Evolutionary conservation across 2,113 vertebrate genomes (phyloP), one percentile per base, ranked within the genome.

Genomic region (Rhinoderma darwinii): DNA sequence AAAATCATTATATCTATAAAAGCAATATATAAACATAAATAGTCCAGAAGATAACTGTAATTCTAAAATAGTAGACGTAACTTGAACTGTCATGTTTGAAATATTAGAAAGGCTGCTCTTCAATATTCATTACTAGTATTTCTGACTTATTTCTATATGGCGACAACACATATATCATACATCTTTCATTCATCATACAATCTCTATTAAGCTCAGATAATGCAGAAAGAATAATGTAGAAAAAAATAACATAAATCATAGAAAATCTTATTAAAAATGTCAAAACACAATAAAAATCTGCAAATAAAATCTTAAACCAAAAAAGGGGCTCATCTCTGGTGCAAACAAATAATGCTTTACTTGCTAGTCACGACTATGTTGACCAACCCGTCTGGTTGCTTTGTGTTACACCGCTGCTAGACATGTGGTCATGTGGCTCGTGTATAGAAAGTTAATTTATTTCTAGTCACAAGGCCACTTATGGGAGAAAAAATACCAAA

Each of bases 21-120:
- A 22, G 22, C 37, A 41, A 41, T 73, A 37, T 17, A 68, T 25
- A 14, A 73, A 73, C 41, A 12, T 41, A 73, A 12, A 41, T 41
- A 41, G 35, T 41, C 22, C 0, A 25, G 35, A 41, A 73, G 20
- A 25, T 73, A 25, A 73, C 18, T 41, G 37, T 41, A 73, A 41
- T 73, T 68, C 20, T 73, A 41, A 39, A 73, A 73, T 73, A 73
- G 41, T 73, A 73, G 37, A 25, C 41, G 20, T 73, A 41, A 73
- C 37, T 39, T 39, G 20, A 2, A 73, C 18, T 73, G 70, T 39
- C 70, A 73, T 73, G 35, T 41, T 73, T 73, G 70, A 74, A n/a
- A 43, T 74, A 44, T 74, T 44, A 74, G 18, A 43, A 74, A 43
- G 72, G 72, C 39, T n/a, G 72, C 72, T 43, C 39, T 74, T 74